These are phyloP conservation scores for Agriotes lineatus DNA, from an alignment of 2,888 invertebrate genomes.

Conservation along the genomic window DNA sequence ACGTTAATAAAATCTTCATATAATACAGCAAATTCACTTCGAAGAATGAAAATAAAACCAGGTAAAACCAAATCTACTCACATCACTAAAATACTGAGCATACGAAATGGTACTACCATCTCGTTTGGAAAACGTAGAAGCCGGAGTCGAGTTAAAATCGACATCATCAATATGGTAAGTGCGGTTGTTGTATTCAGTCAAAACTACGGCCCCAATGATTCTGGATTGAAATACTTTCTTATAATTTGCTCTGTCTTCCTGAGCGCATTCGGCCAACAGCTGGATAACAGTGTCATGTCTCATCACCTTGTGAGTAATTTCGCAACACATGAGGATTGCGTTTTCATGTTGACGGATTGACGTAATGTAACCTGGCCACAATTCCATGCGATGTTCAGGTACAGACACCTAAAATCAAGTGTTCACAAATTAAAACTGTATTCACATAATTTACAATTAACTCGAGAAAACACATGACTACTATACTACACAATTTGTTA, in stretches of 20 bases:
- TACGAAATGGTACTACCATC: conserved; percentile 71
- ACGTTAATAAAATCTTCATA: too few species aligned
- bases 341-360: conserved; percentile 87
- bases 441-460: too few species aligned
- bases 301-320: conserved; percentile 87
- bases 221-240: conserved; percentile 69
- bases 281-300: conserved; percentile 80
- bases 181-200: conserved; percentile 84
- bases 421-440: too few species aligned
- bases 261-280: conserved; percentile 70
- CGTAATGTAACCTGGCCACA: conserved; percentile 90
- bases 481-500: too few species aligned
- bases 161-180: conserved; percentile 83
- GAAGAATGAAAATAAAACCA: too few species aligned
- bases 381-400: conserved; percentile 74
- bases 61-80: conserved; percentile 53
- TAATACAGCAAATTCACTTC: too few species aligned
- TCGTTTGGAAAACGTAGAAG: conserved; percentile 71
- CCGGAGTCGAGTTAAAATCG: conserved; percentile 72
- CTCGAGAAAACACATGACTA: too few species aligned
- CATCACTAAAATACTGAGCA: conserved; percentile 74
- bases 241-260: conserved; percentile 64
- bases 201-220: conserved; percentile 73
- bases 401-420: conserved; percentile 70
- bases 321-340: conserved; percentile 80